Base-by-base conservation (phyloP, 2,888 invertebrate species). In the Ophonus ardosiacus region DNA sequence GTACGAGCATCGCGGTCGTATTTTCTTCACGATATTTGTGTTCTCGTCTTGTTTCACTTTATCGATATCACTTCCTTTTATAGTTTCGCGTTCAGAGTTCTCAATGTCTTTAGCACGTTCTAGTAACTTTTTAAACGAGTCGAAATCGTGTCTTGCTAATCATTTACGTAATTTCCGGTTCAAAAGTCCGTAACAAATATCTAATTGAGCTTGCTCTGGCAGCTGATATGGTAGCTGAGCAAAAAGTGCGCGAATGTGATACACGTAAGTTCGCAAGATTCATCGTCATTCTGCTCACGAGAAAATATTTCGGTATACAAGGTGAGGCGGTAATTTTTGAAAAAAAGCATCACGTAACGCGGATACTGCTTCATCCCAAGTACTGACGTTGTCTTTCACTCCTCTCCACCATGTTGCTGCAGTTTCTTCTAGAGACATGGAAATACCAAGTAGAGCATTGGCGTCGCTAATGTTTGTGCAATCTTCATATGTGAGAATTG, bases 361-460 rank as follows among this genome's bases (percentile, higher is more conserved):
- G n/a, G 13, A 31, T 18, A 79, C 56, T 61, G 63, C 80, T 31
- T 38, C 80, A 4, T 80, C 13, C 63, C 59, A 80, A 0, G n/a
- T 40, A 7, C 2, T 10, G 18, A 63, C 43, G 13, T 18, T 81
- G 40, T 43, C 40, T 43, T 81, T 81, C 2, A 65, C 21, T 10
- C 51, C 81, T 40, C 10, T 81, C 18, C 63, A 63, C 63, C 81
- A 38, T 7, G 81, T 81, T 6, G 63, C 81, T 17, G 40, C 63
- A 31, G 18, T 63, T 15, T 38, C 80, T 18, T 80, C 63, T 4
- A 61, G 17, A 2, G 63, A 13, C 80, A 80, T 81, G 15, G 40
- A 18, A 7, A 63, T 15, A n/a, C 63, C 81, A 63, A 40, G 43
- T 65, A 80, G 61, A 15, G 61, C 38, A 61, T 80, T 81, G 17